These are phyloP conservation scores for Spea bombifrons DNA, from an alignment of 2,113 vertebrate genomes.

Conservation along the genomic window DNA sequence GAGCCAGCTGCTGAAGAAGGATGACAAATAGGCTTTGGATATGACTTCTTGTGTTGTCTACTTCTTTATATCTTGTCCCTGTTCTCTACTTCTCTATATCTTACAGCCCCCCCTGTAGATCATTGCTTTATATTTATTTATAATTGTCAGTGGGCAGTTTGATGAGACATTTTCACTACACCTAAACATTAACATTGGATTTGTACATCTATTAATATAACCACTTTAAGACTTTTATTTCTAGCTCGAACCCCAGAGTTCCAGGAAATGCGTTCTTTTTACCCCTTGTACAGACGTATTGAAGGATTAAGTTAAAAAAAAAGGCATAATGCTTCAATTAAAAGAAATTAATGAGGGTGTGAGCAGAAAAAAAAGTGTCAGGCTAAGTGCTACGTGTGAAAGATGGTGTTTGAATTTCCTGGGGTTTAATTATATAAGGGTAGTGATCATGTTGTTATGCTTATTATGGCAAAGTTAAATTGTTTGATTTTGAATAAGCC, in stretches of 20 bases:
- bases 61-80: no score
- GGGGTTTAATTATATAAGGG: conserved; percentile 41
- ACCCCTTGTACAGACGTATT: background rate
- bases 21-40: no score
- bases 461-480: conserved; percentile 31
- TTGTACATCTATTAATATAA: conserved; percentile 12
- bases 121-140: no score
- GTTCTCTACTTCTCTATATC: no score
- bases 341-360: conserved; percentile 22
- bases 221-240: conserved; percentile 1
- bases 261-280: conserved; percentile 19
- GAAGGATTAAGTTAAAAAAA: conserved; percentile 22
- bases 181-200: no score
- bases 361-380: conserved; percentile 14
- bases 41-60: no score
- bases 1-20: no score
- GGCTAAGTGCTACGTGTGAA: conserved; percentile 27
- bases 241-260: conserved; percentile 12
- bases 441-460: conserved; percentile 41
- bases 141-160: no score
- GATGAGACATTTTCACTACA: no score
- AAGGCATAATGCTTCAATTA: conserved; percentile 20
- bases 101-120: no score
- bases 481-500: conserved; percentile 21
- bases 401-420: conserved; percentile 17